Conservation (phyloP, 2,797 vertebrate species). For the Erethizon dorsatum region DNA sequence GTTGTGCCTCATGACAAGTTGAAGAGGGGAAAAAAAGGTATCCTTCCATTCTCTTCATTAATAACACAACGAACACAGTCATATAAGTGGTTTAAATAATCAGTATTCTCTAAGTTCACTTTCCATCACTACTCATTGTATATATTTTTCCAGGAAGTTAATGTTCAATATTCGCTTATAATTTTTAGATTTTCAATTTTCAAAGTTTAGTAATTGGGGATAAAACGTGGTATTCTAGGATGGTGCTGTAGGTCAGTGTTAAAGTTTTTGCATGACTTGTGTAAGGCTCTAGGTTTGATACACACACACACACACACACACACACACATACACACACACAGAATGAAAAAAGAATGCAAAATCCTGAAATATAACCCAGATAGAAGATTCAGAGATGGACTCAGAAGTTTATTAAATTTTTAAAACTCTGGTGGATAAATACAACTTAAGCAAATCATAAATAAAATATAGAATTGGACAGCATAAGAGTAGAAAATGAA, state of each 20-base stretch:
- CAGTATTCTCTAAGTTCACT: background rate
- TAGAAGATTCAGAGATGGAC: background rate
- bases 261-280: background rate
- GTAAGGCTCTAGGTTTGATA: background rate
- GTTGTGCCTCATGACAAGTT: background rate
- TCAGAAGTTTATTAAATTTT: background rate
- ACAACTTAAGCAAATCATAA: background rate
- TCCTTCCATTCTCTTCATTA: background rate
- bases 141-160: background rate
- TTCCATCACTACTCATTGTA: background rate
- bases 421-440: background rate
- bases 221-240: background rate
- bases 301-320: background rate
- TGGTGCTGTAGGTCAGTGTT: background rate
- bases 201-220: background rate
- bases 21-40: no score
- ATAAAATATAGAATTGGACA: background rate
- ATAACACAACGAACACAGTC: no score
- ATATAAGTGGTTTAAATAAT: background rate
- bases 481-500: background rate
- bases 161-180: background rate
- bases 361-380: background rate
- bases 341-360: background rate
- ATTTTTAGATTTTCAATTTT: background rate
- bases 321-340: no score